Base-by-base conservation (phyloP, 1,140 invertebrate genomes). In the Ylistrum balloti region DNA sequence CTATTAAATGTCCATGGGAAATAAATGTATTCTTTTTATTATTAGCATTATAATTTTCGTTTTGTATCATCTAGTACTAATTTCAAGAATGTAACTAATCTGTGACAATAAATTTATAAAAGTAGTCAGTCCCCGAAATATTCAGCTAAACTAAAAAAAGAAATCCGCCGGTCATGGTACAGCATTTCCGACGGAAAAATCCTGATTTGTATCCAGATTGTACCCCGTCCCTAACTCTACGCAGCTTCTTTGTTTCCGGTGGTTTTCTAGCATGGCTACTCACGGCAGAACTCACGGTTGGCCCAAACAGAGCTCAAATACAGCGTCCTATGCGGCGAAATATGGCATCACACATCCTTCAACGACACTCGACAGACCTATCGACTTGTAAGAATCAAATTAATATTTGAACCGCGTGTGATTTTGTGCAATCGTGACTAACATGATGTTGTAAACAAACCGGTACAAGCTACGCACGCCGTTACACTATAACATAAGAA, bases 351-450 rank as follows among this genome's bases (percentile, higher is more conserved):
- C 86, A 86, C 88, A 92, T 74, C 88, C 91, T 33, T 89, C 90
- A 22, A 88, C 92, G 2, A 93, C 92, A 13, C 85, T 94, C 34
- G 92, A 93, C 85, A 92, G 92, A 87, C 91, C 92, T 0, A 92
- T 94, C 22, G 92, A 92, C 88, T 48, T 94, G 93, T 94, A 92
- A 91, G 92, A 88, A 34, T 85, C 7, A 85, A 33, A 38, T 38
- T 17, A 22, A 38, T 17, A 74, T 17, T 11, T 1, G 9, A n/a
- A 28, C 28, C 17, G 28, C 5, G 22, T 28, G 56, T 28, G n/a
- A 5, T 28, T 74, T n/a, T 5, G 22, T 17, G 56, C 1, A 74
- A 74, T 74, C 56, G n/a, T 28, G 28, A 17, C 56, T 7, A 17
- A 74, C 56, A 74, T 3, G 7, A 22, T 5, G n/a, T n/a, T 74